Conservation (phyloP, 2,888 invertebrate species). For the Myathropa florea region DNA sequence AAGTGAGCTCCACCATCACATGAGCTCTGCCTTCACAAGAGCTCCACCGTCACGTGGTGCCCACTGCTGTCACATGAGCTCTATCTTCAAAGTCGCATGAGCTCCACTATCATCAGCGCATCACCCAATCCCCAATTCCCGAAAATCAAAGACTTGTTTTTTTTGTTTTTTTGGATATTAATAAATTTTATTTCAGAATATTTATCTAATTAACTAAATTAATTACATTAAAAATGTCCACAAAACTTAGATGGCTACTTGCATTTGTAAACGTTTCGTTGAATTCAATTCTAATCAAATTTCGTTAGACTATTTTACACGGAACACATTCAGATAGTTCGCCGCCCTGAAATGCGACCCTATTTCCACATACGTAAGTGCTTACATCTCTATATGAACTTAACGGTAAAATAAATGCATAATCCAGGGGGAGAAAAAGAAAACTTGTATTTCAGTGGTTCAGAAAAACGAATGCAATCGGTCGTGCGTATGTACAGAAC, state of each 20-base stretch:
- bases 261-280: background rate
- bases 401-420: background rate
- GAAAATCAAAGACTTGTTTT: background rate
- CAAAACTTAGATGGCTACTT: background rate
- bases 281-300: background rate
- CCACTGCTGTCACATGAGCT: too few relatives aligned
- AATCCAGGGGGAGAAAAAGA: background rate
- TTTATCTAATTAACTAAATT: background rate
- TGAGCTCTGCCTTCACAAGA: too few relatives aligned
- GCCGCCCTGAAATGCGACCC: background rate
- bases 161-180: background rate
- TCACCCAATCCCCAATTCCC: background rate
- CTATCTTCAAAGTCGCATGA: too few relatives aligned
- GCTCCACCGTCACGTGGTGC: too few relatives aligned
- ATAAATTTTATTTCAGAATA: background rate
- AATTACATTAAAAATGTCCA: slow-evolving; percentile 1
- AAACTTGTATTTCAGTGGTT: background rate
- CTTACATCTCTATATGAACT: background rate
- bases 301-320: background rate
- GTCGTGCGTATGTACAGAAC: background rate
- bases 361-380: background rate
- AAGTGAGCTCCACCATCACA: too few relatives aligned
- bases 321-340: background rate
- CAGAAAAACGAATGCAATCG: too few relatives aligned
- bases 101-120: too few relatives aligned